Base-by-base conservation (phyloP, 2,888 invertebrate species). In the Clusia tigrina region DNA sequence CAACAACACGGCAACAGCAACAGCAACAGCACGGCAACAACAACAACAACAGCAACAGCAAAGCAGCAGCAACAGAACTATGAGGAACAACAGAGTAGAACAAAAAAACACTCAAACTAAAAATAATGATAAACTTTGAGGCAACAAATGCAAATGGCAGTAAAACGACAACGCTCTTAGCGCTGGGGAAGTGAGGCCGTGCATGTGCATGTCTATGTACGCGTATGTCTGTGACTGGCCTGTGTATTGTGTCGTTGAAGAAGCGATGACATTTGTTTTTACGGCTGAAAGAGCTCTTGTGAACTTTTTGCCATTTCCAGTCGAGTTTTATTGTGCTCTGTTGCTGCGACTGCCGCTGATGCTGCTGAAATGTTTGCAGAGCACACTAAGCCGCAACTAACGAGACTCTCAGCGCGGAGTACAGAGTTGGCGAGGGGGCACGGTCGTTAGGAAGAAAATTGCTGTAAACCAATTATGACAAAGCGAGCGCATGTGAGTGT, bases 321-420 rank as follows among this genome's bases (percentile, higher is more conserved):
- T n/a, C 9, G 12, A 42, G 42, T 42, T 42, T 42, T 42, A 15
- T 42, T 42, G 42, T 42, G 42, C n/a, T 10, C n/a, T 32, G 32
- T 12, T 32, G 32, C 32, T 9, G 12, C 6, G 32, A 32, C 12
- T 32, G 6, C 17, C 12, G 32, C 12, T 32, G 32, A 32, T 9
- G 12, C 6, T 42, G 6, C n/a, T n/a, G 42, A 42, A 42, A 3
- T 42, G 42, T 23, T 57, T n/a, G n/a, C n/a, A n/a, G n/a, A n/a
- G 63, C 63, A 67, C 65, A 69, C 63, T 73, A 76, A 74, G 76
- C 74, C 73, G 57, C 67, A 75, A 64, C 74, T 75, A 75, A 74
- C 77, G 74, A 74, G 74, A 76, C 74, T 74, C 75, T 75, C 76
- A 74, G 69, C 76, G 68, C 74, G 74, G 74, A 6, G 9, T 6